Evolutionary conservation across 2,797 vertebrate species (phyloP).

Genomic region (Serranus cabrilla): DNA sequence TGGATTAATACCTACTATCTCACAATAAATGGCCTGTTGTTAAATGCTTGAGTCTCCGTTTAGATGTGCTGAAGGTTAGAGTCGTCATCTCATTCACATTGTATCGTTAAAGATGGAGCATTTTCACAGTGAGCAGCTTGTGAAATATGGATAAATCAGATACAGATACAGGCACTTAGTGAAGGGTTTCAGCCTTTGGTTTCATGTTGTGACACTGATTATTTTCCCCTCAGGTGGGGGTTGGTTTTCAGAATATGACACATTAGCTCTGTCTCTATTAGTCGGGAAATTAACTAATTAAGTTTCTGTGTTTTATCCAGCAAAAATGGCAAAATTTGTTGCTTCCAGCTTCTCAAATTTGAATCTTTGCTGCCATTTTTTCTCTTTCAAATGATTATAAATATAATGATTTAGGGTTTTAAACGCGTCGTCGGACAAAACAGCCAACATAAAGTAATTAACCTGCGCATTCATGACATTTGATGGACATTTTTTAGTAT

Average conservation of each 20-base stretch:
- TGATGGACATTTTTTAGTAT: neutral
- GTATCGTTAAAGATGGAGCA: no score
- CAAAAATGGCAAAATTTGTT: slow-evolving; percentile 16
- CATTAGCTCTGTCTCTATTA: neutral
- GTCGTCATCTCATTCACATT: no score
- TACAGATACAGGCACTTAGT: no score
- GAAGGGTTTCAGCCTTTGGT: no score
- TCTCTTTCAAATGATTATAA: slow-evolving; percentile 11
- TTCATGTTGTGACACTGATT: no score
- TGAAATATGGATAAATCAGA: no score
- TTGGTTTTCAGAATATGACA: no score
- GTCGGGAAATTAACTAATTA: neutral
- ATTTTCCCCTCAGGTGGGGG: no score
- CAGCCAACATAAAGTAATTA: neutral
- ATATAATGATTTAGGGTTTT: slow-evolving; percentile 3
- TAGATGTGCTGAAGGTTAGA: slow-evolving; percentile 20
- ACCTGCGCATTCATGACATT: neutral
- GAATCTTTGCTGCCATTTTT: neutral
- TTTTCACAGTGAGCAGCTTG: no score
- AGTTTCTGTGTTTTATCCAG: slow-evolving; percentile 20
- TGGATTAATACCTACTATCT: slow-evolving; percentile 61
- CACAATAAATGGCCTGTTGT: slow-evolving; percentile 74
- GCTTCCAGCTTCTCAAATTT: slow-evolving; percentile 13
- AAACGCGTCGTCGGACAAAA: slow-evolving; percentile 3
- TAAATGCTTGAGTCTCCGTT: slow-evolving; percentile 47